These are phyloP conservation scores for Pipra filicauda DNA, from an alignment of 2,113 vertebrate species.

Conservation along the genomic window DNA sequence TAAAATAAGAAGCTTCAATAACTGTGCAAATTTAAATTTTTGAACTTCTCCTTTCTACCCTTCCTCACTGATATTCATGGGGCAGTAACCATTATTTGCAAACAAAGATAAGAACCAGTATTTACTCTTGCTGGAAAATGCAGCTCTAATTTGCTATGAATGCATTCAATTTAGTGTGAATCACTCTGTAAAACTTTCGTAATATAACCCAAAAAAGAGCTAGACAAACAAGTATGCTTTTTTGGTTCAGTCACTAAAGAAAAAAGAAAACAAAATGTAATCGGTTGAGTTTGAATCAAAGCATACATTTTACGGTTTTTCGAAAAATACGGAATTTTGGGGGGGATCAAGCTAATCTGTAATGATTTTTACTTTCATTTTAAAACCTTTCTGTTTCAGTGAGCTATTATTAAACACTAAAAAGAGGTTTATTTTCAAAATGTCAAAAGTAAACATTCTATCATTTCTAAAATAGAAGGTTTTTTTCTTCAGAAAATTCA, in stretches of 20 bases:
- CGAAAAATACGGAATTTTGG: background rate
- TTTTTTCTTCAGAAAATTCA: background rate
- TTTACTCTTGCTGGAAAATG: slow-evolving; percentile 29
- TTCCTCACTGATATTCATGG: background rate
- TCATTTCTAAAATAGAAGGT: background rate
- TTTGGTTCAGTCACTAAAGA: background rate
- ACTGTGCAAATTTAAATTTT: slow-evolving; percentile 17
- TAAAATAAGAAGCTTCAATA: slow-evolving; percentile 19
- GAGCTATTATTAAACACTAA: background rate
- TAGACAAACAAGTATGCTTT: background rate
- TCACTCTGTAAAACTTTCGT: background rate
- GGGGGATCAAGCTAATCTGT: background rate
- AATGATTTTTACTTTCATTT: background rate
- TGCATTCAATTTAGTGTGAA: background rate
- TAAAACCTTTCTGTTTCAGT: background rate
- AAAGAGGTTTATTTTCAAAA: background rate
- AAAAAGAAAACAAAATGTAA: background rate
- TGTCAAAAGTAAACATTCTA: background rate
- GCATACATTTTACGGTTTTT: background rate
- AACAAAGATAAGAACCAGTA: background rate
- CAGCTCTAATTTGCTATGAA: background rate
- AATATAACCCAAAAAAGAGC: background rate
- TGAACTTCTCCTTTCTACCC: background rate
- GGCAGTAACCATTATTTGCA: background rate
- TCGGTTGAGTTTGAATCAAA: background rate